Evolutionary conservation across 2,888 invertebrate genomes (phyloP), one percentile per base, ranked within the genome.

Genomic region (Carcina quercana): DNA sequence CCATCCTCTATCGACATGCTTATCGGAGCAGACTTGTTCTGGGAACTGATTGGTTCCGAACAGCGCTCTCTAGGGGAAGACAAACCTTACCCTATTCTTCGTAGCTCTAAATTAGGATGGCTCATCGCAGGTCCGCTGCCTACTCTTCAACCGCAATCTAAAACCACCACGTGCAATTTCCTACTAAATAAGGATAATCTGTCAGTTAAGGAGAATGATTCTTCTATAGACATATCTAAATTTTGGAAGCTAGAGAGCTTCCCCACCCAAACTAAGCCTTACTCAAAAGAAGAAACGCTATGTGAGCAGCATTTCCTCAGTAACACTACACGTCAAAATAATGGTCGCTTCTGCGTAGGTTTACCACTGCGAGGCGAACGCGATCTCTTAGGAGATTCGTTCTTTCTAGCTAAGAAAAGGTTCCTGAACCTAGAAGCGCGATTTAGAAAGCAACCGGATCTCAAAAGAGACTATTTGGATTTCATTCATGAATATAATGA

Each of bases 31-130:
- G n/a, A n/a, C n/a, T 8, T 41, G 11, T 41, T 40, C 28, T 42
- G 44, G 41, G 29, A 37, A 10, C 7, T 44, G 2, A 24, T 41
- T 11, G 35, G 30, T 19, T 25, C 32, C 21, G 28, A 38, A 14
- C 33, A 38, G 22, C 19, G 13, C 5, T 29, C 35, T n/a, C 15
- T 40, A 28, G 37, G 37, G 37, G 37, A n/a, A 20, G 24, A 4
- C 15, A 17, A 8, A 25, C n/a, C n/a, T n/a, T n/a, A 25, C 10
- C 40, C 38, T 11, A 34, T 25, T 8, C 28, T 43, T 19, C 38
- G 26, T 5, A 22, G 29, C n/a, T 38, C 40, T 4, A 37, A 36
- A 7, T 19, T 38, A 10, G 43, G 40, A n/a, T 38, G 40, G 38
- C 25, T 43, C 10, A 27, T 43, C 10, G 19, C 26, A 5, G 39